Evolutionary conservation across 2,888 invertebrate genomes (phyloP).

Genomic region (Odontocolon sp.): DNA sequence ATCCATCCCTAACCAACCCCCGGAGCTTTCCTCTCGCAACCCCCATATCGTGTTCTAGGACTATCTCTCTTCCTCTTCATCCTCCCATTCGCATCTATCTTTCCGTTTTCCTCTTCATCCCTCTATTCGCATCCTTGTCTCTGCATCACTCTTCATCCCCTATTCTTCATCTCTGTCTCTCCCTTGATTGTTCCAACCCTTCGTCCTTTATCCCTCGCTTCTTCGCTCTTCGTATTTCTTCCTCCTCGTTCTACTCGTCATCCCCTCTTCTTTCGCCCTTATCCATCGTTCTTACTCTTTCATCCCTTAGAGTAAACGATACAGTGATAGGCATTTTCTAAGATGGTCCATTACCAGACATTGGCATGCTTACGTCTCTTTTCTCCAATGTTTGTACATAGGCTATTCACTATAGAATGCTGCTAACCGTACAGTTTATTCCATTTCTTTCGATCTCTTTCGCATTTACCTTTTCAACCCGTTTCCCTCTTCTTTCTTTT

Average conservation of each 20-base stretch:
- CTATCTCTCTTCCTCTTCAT: conserved; percentile 7
- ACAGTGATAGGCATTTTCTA: too few relatives aligned
- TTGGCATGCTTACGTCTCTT: too few relatives aligned
- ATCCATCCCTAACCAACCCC: neutral
- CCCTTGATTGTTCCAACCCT: neutral
- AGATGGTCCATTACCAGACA: too few relatives aligned
- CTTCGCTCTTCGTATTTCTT: neutral
- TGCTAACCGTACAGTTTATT: too few relatives aligned
- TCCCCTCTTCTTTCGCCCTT: conserved; percentile 59
- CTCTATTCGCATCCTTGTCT: conserved; percentile 12
- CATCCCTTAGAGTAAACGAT: too few relatives aligned
- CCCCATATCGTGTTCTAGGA: neutral
- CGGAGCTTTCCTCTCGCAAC: neutral
- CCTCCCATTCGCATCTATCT: neutral
- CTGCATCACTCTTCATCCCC: neutral
- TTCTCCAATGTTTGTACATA: too few relatives aligned
- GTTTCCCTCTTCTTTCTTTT: neutral
- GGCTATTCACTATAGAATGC: too few relatives aligned
- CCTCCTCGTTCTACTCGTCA: conserved; percentile 13
- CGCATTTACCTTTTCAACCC: neutral
- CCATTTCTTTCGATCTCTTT: conserved; percentile 9
- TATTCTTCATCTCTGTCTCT: conserved; percentile 7
- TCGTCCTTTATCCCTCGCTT: neutral
- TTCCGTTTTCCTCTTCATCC: conserved; percentile 42
- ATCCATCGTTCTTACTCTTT: conserved; percentile 38